Evolutionary conservation across 2,797 vertebrate species (phyloP), one percentile per base, ranked within the genome.

Genomic region (Pipistrellus nathusii): DNA sequence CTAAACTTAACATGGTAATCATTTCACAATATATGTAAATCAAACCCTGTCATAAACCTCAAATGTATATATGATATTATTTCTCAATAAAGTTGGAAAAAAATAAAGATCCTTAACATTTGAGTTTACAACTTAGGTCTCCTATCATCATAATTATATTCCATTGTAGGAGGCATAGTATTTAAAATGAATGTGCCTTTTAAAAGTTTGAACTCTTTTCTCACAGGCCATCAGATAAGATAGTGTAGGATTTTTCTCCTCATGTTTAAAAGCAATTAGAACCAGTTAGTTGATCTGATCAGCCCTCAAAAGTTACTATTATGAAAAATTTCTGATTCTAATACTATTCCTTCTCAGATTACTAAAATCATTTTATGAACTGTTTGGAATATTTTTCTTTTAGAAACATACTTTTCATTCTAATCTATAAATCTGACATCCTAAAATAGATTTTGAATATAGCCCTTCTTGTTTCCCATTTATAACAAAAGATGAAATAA

Each of bases 301-400:
- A 13, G 8, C 23, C 77, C 35, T 78, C 48, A 48, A 12, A 71
- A 85, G 27, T 13, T 30, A 12, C 32, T 35, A 38, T 44, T 68
- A 25, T 62, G 25, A 69, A 66, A 66, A 87, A 73, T 84, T 84
- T 90, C 69, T 77, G 13, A 75, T 86, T 80, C 38, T 32, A 35
- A 46, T 62, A 57, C 5, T 64, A 23, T 59, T 3, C 10, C 17
- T 13, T 90, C 9, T 83, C 23, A 88, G 51, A 51, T 41, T 59
- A 8, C 11, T 0, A 64, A 88, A 57, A 57, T 12, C 35, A 15
- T 46, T 27, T n/a, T 90, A 35, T 55, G 32, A 94, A 84, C 77
- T 80, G 23, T 13, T 81, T 86, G 14, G 38, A 48, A 27, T 69
- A 57, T 20, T 92, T 91, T 91, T 87, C 53, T 85, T 85, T 91